Evolutionary conservation across 2,888 invertebrate species (phyloP).

Genomic region (Dynastes grantii): DNA sequence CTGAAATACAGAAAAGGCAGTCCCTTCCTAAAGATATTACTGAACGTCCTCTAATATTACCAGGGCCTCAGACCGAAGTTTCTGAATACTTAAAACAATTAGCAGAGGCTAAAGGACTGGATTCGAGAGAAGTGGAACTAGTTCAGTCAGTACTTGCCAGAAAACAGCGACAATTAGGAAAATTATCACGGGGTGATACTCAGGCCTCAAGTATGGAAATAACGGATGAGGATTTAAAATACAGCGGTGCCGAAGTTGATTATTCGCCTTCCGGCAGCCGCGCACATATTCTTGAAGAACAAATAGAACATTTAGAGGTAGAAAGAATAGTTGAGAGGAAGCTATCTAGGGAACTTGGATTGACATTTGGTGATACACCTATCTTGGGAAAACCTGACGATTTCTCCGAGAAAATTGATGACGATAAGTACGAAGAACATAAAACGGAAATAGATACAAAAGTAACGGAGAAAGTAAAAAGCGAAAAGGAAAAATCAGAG

Average conservation of each 20-base stretch:
- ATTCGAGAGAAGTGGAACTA: conserved; percentile 70
- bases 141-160: conserved; percentile 72
- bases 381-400: conserved; percentile 51
- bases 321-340: conserved; percentile 68
- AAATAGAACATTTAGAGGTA: conserved; percentile 70
- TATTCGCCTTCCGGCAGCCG: conserved; percentile 75
- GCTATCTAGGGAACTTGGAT: conserved; percentile 46
- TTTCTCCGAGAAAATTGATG: conserved; percentile 52
- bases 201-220: conserved; percentile 74
- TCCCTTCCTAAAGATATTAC: conserved; percentile 53
- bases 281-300: conserved; percentile 66
- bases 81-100: conserved; percentile 69
- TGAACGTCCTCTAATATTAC: conserved; percentile 58
- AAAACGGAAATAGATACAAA: conserved; percentile 62
- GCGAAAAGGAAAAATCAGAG: conserved; percentile 63
- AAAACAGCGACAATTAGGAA: conserved; percentile 69
- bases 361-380: conserved; percentile 45
- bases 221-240: conserved; percentile 80
- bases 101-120: conserved; percentile 70
- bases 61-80: conserved; percentile 66
- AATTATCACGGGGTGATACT: conserved; percentile 70
- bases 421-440: conserved; percentile 61
- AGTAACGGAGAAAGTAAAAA: conserved; percentile 61
- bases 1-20: conserved; percentile 70
- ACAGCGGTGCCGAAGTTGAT: conserved; percentile 80